These are phyloP conservation scores for Austrolebias charrua DNA, from an alignment of 2,797 vertebrate genomes.

Conservation along the genomic window DNA sequence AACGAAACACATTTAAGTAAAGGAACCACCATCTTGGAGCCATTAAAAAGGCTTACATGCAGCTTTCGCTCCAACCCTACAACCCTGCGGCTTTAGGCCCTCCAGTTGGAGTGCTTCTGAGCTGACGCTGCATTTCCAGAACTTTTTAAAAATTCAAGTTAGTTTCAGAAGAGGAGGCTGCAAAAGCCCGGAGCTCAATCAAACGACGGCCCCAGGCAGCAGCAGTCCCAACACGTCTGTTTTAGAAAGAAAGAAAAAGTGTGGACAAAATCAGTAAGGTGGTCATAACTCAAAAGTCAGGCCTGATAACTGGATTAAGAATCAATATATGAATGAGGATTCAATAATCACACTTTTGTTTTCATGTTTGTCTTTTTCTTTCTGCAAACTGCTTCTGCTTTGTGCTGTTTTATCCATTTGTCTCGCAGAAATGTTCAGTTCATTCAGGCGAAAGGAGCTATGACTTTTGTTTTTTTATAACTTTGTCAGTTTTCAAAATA, in stretches of 20 bases:
- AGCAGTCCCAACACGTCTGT: slow-evolving; percentile 16
- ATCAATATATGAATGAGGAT: too few species aligned
- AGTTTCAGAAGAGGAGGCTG: slow-evolving; percentile 33
- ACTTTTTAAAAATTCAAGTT: slow-evolving; percentile 12
- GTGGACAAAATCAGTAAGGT: too few species aligned
- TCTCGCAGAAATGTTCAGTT: too few species aligned
- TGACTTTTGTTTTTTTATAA: too few species aligned
- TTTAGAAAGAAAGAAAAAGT: too few species aligned
- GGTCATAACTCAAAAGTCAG: slow-evolving; percentile 2
- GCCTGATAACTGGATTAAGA: not conserved
- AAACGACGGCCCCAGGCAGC: slow-evolving; percentile 35
- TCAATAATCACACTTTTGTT: too few species aligned
- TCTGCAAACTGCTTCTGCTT: too few species aligned
- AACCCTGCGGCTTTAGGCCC: slow-evolving; percentile 16
- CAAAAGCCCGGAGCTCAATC: slow-evolving; percentile 32
- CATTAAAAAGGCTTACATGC: not conserved
- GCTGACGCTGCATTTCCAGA: slow-evolving; percentile 37
- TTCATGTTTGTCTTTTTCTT: too few species aligned
- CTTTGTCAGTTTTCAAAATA: too few species aligned
- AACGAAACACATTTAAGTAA: too few species aligned
- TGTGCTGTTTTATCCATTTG: too few species aligned
- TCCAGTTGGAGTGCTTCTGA: slow-evolving; percentile 14
- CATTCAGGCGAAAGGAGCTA: too few species aligned
- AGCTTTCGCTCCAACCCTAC: slow-evolving; percentile 19
- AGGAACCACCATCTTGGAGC: slow-evolving; percentile 6